A percentile compares a stretch with the other conserved stretches of the same genome.
Conservation (phyloP, 2,888 invertebrate genomes). For the Bombylius discolor region DNA sequence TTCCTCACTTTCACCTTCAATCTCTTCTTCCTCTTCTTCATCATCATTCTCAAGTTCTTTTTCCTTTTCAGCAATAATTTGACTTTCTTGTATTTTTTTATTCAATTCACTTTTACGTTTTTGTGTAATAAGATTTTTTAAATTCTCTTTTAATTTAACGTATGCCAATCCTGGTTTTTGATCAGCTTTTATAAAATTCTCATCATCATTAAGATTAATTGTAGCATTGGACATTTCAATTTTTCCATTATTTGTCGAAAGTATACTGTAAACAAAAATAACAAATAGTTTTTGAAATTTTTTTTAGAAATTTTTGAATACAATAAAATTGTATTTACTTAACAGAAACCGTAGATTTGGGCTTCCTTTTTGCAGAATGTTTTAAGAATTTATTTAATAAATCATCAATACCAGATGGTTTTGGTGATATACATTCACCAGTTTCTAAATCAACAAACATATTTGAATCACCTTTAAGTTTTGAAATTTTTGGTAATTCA, state of each 20-base stretch:
- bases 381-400: slow-evolving; percentile 59
- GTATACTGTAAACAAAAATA: too few species aligned
- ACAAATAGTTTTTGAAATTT: too few species aligned
- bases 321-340: too few species aligned
- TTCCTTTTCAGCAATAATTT: not conserved
- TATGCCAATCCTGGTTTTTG: slow-evolving; percentile 46
- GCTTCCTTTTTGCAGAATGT: slow-evolving; percentile 47
- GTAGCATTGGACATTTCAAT: too few species aligned
- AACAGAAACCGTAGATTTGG: slow-evolving; percentile 26
- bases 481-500: slow-evolving; percentile 30
- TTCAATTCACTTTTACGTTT: slow-evolving; percentile 56
- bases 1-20: not conserved
- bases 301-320: too few species aligned
- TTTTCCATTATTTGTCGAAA: too few species aligned
- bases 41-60: not conserved
- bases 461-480: slow-evolving; percentile 41
- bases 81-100: slow-evolving; percentile 30
- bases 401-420: slow-evolving; percentile 47
- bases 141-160: slow-evolving; percentile 52
- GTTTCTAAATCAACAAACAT: slow-evolving; percentile 50
- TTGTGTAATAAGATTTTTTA: slow-evolving; percentile 57
- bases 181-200: not conserved
- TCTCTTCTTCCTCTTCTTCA: not conserved
- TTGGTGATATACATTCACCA: slow-evolving; percentile 28
- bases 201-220: too few species aligned